These are phyloP conservation scores for Suillia variegata DNA, from an alignment of 2,888 invertebrate genomes.

Conservation along the genomic window DNA sequence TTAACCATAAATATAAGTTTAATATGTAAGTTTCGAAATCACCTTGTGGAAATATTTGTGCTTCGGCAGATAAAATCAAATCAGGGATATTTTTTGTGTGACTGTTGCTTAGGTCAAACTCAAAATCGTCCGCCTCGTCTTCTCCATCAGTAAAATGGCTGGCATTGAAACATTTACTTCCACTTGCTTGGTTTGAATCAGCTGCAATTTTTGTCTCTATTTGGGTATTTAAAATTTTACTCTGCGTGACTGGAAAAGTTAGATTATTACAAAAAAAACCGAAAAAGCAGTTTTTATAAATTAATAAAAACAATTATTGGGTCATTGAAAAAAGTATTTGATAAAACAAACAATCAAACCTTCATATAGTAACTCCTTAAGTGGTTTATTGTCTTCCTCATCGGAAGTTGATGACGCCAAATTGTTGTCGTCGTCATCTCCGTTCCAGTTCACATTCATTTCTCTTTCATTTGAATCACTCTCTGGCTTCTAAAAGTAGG, in stretches of 20 bases:
- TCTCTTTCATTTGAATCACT: too few relatives aligned
- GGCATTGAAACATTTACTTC: background rate
- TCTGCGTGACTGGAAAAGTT: background rate
- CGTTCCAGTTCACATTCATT: background rate
- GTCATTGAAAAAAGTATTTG: too few relatives aligned
- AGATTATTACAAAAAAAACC: background rate
- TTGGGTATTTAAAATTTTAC: too few relatives aligned
- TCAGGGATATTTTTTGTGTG: conserved; percentile 22
- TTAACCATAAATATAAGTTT: background rate
- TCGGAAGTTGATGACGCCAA: background rate
- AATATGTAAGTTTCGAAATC: background rate
- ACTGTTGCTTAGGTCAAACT: conserved; percentile 22
- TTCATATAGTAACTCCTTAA: conserved; percentile 29
- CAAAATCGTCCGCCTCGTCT: conserved; percentile 18
- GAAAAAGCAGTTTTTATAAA: background rate
- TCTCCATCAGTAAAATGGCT: conserved; percentile 13
- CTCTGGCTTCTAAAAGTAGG: too few relatives aligned
- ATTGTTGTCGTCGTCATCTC: background rate
- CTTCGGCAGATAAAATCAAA: conserved; percentile 33
- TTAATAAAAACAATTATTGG: too few relatives aligned
- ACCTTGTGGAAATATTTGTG: conserved; percentile 43
- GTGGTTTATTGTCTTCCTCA: conserved; percentile 32
- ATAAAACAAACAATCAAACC: conserved; percentile 9
- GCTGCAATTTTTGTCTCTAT: too few relatives aligned
- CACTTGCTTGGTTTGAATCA: background rate